phyloP scores from a whole-genome alignment of 1,140 invertebrate genomes.

The Pseudoatta argentina region DNA sequence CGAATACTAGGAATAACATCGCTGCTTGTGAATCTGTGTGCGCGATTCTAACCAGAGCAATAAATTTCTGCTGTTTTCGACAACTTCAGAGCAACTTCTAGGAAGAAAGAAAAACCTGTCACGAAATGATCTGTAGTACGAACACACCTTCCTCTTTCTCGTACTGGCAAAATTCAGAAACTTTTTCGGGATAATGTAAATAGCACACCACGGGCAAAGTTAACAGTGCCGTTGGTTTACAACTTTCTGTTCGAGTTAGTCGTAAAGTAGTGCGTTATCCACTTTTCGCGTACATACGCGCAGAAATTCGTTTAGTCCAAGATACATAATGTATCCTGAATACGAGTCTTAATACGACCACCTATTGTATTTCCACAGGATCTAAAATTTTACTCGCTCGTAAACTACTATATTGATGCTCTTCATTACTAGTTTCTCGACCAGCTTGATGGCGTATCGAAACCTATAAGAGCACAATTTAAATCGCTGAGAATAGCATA shows the following conservation, averaged over 20 bases:
- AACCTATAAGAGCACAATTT: not conserved
- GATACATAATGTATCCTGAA: not conserved
- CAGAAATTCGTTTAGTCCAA: constrained; percentile 2
- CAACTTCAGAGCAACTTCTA: constrained; percentile 18
- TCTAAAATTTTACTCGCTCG: constrained; percentile 41
- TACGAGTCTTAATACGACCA: not conserved
- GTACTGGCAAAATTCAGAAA: constrained; percentile 17
- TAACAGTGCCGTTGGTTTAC: constrained; percentile 22
- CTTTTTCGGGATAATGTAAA: constrained; percentile 40
- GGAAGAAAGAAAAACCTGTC: constrained; percentile 42
- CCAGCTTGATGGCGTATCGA: constrained; percentile 12
- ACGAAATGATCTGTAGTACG: constrained; percentile 51
- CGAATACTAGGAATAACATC: not conserved
- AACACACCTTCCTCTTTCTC: not conserved
- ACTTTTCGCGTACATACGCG: constrained; percentile 12
- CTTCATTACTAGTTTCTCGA: not conserved
- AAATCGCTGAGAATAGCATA: not conserved
- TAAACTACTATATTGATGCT: constrained; percentile 22
- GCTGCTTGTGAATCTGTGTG: not conserved
- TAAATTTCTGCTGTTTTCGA: constrained; percentile 53
- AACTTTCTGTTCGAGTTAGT: constrained; percentile 23
- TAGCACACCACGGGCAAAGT: not conserved
- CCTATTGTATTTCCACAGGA: not conserved
- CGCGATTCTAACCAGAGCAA: constrained; percentile 13
- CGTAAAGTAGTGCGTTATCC: constrained; percentile 40